Conservation (phyloP, 2,797 vertebrate species). For the Sorex maritimensis region DNA sequence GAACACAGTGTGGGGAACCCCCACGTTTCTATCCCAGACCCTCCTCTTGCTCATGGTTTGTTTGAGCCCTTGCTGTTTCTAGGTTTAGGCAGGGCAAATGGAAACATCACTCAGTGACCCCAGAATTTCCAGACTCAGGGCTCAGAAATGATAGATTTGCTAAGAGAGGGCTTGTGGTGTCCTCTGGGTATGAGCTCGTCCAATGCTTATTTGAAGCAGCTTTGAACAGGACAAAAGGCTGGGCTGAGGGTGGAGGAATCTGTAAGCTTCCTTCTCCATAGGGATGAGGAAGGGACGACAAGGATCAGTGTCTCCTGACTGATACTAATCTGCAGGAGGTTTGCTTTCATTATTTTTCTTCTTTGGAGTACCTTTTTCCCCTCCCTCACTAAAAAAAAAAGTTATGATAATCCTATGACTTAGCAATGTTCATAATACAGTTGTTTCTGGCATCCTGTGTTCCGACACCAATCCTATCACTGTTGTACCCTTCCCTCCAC, state of each 20-base stretch:
- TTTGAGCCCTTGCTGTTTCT: background rate
- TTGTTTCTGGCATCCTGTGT: too few relatives aligned
- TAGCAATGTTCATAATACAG: too few relatives aligned
- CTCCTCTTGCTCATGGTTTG: background rate
- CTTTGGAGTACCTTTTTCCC: too few relatives aligned
- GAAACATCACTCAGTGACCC: background rate
- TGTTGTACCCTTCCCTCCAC: too few relatives aligned
- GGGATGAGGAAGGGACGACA: too few relatives aligned
- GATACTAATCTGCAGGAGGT: too few relatives aligned
- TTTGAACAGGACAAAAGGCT: background rate
- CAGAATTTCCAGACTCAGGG: background rate
- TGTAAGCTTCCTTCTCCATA: background rate
- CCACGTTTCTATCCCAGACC: background rate
- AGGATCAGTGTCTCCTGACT: too few relatives aligned
- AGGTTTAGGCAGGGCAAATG: background rate
- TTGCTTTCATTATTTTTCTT: too few relatives aligned
- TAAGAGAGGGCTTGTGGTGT: background rate
- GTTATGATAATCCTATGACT: too few relatives aligned
- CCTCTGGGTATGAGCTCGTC: background rate
- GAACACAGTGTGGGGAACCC: background rate
- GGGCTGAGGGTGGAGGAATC: background rate
- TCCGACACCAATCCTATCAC: too few relatives aligned
- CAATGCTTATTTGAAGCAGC: too few relatives aligned
- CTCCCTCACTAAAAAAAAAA: too few relatives aligned
- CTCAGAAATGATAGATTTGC: background rate